Percentiles rank a stretch among this genome's conserved stretches.
Evolutionary conservation across 2,888 invertebrate species (phyloP).

Genomic region (Folsomia candida): DNA sequence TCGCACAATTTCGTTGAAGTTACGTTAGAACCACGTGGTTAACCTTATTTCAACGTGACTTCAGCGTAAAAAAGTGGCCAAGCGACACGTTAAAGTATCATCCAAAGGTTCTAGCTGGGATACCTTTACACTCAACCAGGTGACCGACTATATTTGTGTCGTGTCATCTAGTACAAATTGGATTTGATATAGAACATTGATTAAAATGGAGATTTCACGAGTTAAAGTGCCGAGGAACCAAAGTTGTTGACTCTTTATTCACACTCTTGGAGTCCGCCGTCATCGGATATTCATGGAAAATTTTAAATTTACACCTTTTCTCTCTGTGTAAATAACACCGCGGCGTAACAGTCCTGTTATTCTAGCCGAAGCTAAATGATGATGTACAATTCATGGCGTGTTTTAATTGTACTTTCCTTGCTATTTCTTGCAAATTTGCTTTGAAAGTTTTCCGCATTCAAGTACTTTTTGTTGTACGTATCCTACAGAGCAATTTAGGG

Average conservation of each 20-base stretch:
- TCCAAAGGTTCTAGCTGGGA: no score
- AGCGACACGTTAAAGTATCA: no score
- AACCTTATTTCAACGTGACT: no score
- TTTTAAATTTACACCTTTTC: neutral
- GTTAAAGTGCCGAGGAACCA: constrained; percentile 6
- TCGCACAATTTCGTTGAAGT: no score
- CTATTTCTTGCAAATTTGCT: no score
- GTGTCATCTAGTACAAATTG: neutral
- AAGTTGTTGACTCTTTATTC: constrained; percentile 6
- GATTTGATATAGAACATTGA: constrained; percentile 9
- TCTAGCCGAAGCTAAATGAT: neutral
- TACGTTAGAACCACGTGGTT: no score
- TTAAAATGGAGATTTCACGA: constrained; percentile 11
- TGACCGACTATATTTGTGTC: neutral
- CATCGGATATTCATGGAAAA: neutral
- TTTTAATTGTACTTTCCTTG: neutral
- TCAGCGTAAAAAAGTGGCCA: no score
- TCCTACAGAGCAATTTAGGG: no score
- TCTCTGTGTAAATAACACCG: neutral
- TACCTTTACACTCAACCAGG: no score
- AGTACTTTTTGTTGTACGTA: no score
- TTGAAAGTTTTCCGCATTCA: no score
- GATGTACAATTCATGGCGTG: no score
- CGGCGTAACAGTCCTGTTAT: neutral
- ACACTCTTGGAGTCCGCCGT: neutral